These are phyloP conservation scores for Chrysochloris asiatica DNA, from an alignment of 2,113 vertebrate species.

Conservation along the genomic window DNA sequence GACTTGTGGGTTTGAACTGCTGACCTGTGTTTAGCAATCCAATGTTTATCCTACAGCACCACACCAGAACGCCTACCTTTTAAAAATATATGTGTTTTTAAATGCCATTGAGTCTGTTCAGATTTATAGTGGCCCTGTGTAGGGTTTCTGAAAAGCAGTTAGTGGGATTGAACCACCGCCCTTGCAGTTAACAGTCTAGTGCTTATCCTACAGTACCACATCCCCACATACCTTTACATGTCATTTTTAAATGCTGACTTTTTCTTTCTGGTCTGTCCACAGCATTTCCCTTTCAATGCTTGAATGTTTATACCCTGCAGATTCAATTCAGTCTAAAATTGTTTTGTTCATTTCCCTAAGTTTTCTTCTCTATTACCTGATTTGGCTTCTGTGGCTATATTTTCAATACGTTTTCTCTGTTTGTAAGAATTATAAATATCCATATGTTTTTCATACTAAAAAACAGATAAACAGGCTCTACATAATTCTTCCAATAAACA, in stretches of 20 bases:
- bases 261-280: not conserved
- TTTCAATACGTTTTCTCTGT: not conserved
- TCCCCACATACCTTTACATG: not conserved
- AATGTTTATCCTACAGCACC: too few relatives aligned
- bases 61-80: too few relatives aligned
- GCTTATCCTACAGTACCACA: too few relatives aligned
- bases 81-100: too few relatives aligned
- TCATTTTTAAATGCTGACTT: not conserved
- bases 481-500: conserved; percentile 48
- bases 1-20: too few relatives aligned
- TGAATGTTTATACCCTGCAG: not conserved
- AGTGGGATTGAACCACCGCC: too few relatives aligned
- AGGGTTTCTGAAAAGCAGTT: too few relatives aligned
- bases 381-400: not conserved
- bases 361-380: conserved; percentile 25
- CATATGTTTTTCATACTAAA: conserved; percentile 55
- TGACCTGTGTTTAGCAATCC: too few relatives aligned
- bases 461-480: conserved; percentile 8
- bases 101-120: too few relatives aligned
- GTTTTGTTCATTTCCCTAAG: not conserved
- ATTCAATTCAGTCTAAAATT: conserved; percentile 1
- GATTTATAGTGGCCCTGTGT: too few relatives aligned
- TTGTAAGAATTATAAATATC: not conserved
- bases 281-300: conserved; percentile 1
- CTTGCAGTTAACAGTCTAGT: too few relatives aligned